Evolutionary conservation across 2,113 vertebrate species (phyloP), one percentile per base, ranked within the genome.

Genomic region (Chamaetylas fuelleborni): DNA sequence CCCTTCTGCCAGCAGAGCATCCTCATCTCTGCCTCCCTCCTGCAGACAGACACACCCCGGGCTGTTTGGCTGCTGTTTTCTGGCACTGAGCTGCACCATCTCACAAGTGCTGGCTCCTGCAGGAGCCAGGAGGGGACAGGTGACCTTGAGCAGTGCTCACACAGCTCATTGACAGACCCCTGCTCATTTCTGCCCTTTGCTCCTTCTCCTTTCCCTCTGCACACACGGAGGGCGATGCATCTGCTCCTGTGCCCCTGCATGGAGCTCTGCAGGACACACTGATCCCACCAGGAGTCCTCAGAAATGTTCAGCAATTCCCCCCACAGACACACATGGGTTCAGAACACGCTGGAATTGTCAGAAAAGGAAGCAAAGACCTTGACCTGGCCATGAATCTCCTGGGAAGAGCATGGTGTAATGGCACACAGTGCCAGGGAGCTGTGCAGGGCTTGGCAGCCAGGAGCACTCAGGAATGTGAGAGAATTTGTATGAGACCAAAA

Each of bases 171-270:
- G 34, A 77, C 2, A 45, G 45, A 25, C 51, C 4, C 1, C 61
- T 89, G 77, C 79, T 85, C 70, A 22, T 85, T 60, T 6, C 42
- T 87, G 90, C 72, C 34, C 1, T 45, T 69, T 73, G 33, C 51
- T 77, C 47, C 38, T 43, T 4, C 17, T 22, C 57, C 45, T 45
- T 4, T 15, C n/a, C 45, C 47, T 3, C 57, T 19, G 47, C 4
- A 58, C 69, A 14, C 56, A 12, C 10, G 0, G 47, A 36, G 31
- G 47, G 17, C 29, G 12, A 45, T 5, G 29, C 9, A 2, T 33
- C 62, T 40, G 42, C 50, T 16, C 20, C 61, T 18, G 3, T 2
- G 16, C 36, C 40, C 2, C 2, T 6, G 70, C 2, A 0, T 3
- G 24, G 58, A 22, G 42, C 31, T 40, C 62, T 51, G 34, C 53